Conservation (phyloP, 2,797 vertebrate genomes). For the Percopsis omiscomaycus region DNA sequence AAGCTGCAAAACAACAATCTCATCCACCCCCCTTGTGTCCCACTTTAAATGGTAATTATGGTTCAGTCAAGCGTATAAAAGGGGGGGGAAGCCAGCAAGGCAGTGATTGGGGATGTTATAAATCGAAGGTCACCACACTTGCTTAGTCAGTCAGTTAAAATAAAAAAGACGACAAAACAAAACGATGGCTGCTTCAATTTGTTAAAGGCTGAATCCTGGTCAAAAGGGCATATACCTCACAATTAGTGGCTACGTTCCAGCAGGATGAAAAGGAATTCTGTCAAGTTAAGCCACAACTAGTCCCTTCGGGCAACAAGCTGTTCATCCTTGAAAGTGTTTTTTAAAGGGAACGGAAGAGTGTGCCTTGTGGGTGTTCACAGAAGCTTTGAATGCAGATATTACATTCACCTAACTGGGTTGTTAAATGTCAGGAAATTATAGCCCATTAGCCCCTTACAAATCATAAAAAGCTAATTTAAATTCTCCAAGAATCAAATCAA, state of each 20-base stretch:
- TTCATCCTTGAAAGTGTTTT: neutral
- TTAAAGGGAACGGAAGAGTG: neutral
- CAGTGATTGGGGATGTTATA: conserved; percentile 56
- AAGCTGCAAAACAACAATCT: conserved; percentile 54
- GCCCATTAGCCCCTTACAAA: no score
- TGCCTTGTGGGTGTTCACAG: no score
- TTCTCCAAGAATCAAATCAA: no score
- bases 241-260: neutral
- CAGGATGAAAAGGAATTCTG: no score
- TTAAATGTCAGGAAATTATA: no score
- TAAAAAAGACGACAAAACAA: conserved; percentile 33
- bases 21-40: conserved; percentile 54
- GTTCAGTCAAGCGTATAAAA: conserved; percentile 63
- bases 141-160: conserved; percentile 36
- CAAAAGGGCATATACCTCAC: neutral
- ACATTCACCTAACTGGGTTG: no score
- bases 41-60: conserved; percentile 72
- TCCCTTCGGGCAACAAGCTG: neutral
- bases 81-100: conserved; percentile 30
- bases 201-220: no score
- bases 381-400: no score
- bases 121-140: conserved; percentile 42
- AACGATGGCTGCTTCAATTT: no score
- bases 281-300: neutral
- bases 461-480: no score